Conservation (phyloP, 2,797 vertebrate species). For the Aphelocoma californica region DNA sequence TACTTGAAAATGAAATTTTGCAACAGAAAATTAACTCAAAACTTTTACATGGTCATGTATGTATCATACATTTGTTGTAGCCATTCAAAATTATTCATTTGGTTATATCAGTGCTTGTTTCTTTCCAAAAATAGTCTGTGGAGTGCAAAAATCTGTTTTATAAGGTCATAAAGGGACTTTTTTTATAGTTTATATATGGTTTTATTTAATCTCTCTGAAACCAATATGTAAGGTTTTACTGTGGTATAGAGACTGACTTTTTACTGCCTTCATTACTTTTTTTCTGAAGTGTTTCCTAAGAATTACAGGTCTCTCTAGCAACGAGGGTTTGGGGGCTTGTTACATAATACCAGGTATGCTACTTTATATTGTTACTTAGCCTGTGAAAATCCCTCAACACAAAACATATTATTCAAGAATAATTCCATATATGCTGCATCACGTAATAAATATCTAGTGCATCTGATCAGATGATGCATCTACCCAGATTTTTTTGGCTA, state of each 20-base stretch:
- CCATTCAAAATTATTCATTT: neutral
- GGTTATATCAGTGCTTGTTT: neutral
- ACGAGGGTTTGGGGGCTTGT: neutral
- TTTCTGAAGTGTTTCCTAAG: neutral
- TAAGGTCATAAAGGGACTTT: neutral
- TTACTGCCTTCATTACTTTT: neutral
- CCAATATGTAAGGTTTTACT: neutral
- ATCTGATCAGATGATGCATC: neutral
- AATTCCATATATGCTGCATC: neutral
- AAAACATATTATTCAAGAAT: neutral
- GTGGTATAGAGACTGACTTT: neutral
- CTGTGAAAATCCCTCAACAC: neutral
- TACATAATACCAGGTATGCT: neutral
- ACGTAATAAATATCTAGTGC: neutral
- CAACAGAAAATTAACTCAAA: neutral
- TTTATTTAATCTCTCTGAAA: constrained; percentile 44
- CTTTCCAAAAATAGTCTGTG: neutral
- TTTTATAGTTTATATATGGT: neutral
- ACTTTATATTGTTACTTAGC: neutral
- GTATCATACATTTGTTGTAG: neutral
- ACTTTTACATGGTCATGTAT: neutral
- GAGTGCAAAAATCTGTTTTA: constrained; percentile 9
- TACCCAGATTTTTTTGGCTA: neutral
- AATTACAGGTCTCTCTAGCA: neutral
- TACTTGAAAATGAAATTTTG: neutral